Evolutionary conservation across 2,113 vertebrate genomes (phyloP), one percentile per base, ranked within the genome.

Genomic region (Aegypius monachus): DNA sequence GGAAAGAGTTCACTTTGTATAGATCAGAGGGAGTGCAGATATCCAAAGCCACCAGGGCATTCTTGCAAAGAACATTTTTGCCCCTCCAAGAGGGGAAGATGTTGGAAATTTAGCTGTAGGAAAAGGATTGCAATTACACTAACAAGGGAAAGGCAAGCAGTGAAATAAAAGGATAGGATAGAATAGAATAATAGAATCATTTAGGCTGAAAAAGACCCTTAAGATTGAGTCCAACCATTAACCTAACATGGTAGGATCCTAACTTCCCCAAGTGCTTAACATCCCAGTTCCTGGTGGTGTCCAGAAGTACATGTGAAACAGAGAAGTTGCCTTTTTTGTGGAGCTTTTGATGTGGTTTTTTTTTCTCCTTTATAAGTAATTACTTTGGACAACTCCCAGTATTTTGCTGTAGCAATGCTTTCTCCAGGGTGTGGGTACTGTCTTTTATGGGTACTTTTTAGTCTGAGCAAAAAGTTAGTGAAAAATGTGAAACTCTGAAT

Each of bases 281-380:
- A 8, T 81, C 7, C 21, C 5, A 22, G 3, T 85, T 81, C 23
- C 7, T 13, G 20, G 10, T 72, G 26, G 7, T 94, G 38, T 18
- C 26, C 36, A 52, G 23, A 40, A 8, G 4, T 66, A 50, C 6
- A 6, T 2, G 1, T 34, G 52, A 29, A 53, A 34, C 4, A 36
- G 40, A 56, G 17, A 62, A 55, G 29, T 34, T 42, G 4, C 8
- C 17, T 53, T 82, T 50, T 66, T 26, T 6, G 4, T 43, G 43
- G 27, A n/a, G 21, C 8, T 81, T 81, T 62, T 32, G 15, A n/a
- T 55, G 3, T 11, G 10, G 2, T 27, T 29, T 2, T 5, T 3
- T 27, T 8, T 17, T 4, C 9, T 3, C 6, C 13, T 36, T 52
- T 34, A 0, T 13, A 21, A 23, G 3, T 70, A 40, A 45, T 80